These are phyloP conservation scores for Micromussa lordhowensis DNA, from an alignment of 92 coral and sea anemone species.

Conservation along the genomic window DNA sequence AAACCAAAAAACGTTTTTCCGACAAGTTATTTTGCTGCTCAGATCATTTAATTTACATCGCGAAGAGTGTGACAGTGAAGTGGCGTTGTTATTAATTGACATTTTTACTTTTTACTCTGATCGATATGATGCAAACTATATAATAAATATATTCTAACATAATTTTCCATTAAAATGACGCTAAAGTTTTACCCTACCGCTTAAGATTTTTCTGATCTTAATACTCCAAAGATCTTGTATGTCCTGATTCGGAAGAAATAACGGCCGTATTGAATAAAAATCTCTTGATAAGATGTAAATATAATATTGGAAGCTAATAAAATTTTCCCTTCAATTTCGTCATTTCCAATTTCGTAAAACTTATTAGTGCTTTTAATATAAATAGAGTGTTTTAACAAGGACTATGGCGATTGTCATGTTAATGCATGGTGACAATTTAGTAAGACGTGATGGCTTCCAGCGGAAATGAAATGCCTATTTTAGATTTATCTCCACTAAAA, in stretches of 20 bases:
- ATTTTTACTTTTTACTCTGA: too few species aligned
- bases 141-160: too few species aligned
- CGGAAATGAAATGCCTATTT: not conserved
- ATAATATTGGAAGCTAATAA: not conserved
- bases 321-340: not conserved
- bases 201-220: too few species aligned
- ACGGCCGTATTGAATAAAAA: not conserved
- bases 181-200: too few species aligned
- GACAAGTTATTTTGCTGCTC: not conserved
- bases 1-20: not conserved
- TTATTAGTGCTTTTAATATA: not conserved
- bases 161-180: too few species aligned
- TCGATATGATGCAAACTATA: too few species aligned
- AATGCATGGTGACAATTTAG: not conserved
- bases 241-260: too few species aligned
- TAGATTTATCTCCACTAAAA: not conserved
- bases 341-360: not conserved
- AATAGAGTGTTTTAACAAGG: not conserved
- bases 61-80: not conserved
- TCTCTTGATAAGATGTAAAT: not conserved
- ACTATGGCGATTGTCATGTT: not conserved
- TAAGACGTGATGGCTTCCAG: not conserved
- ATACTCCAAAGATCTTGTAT: too few species aligned
- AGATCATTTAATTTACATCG: not conserved
- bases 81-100: not conserved